Evolutionary conservation across 2,113 vertebrate genomes (phyloP), one percentile per base, ranked within the genome.

Genomic region (Rissa tridactyla): DNA sequence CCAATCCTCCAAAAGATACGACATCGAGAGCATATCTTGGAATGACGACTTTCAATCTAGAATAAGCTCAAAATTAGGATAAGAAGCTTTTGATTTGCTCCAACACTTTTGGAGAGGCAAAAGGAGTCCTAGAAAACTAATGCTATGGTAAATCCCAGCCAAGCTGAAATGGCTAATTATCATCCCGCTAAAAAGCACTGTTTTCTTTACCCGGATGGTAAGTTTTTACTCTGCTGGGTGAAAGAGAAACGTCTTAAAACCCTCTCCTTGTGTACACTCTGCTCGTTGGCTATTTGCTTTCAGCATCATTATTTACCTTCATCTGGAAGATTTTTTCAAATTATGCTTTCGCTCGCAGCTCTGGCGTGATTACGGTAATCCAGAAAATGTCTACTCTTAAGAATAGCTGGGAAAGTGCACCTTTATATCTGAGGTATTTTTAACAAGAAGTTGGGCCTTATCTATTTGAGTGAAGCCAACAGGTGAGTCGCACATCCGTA

Each of bases 401-500:
- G 75, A 79, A 75, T 4, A 54, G 64, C 65, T 92, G 77, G 60
- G 64, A 42, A 57, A 82, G 17, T 0, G 8, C 44, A 52, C n/a
- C 46, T 61, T 40, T n/a, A 2, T 1, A 12, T 4, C 38, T 0
- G 7, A 55, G 55, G 14, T 10, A 21, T 46, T 81, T 64, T 55
- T 49, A 40, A 38, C 6, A 36, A 49, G 13, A 29, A 75, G 44
- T 30, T 22, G 20, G 51, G 38, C n/a, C 29, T 71, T 38, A 17
- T 8, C 11, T 15, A 10, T 14, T 3, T 27, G 4, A 40, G 29
- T 21, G 40, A 65, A 65, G 76, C 38, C 8, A 55, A 30, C 13
- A 54, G 52, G 16, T 26, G 3, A 1, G 5, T 0, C 11, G 40
- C 21, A 13, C 5, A 12, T 13, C 75, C 5, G 3, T n/a, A 54